Percentiles rank a stretch among this genome's conserved stretches.
Conservation (phyloP, 2,113 vertebrate genomes). For the Eidolon helvum region DNA sequence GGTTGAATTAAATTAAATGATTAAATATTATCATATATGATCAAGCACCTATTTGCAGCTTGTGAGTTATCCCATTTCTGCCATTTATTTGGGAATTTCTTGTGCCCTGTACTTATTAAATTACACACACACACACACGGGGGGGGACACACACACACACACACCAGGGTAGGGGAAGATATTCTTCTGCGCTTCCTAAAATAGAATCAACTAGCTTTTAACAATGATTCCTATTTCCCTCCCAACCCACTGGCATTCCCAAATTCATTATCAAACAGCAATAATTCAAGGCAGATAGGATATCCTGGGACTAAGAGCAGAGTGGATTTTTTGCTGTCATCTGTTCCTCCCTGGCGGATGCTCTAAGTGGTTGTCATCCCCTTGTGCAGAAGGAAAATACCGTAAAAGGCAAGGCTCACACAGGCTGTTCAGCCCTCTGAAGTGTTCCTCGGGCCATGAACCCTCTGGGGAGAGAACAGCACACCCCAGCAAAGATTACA, state of each 20-base stretch:
- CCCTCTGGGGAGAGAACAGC: slow-evolving; percentile 82
- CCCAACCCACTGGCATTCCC: slow-evolving; percentile 11
- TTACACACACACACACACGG: not conserved
- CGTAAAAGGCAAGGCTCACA: slow-evolving; percentile 89
- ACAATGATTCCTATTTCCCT: not conserved
- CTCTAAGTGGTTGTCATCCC: slow-evolving; percentile 79
- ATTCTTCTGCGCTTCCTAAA: not conserved
- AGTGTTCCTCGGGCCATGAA: slow-evolving; percentile 81
- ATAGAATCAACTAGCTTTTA: not conserved
- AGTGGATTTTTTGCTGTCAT: slow-evolving; percentile 73
- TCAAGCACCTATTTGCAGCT: not conserved
- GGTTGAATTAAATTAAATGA: slow-evolving; percentile 20
- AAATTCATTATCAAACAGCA: slow-evolving; percentile 52
- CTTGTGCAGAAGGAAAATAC: slow-evolving; percentile 83
- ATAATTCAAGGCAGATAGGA: slow-evolving; percentile 53
- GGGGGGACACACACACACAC: not conserved
- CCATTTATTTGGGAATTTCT: not conserved
- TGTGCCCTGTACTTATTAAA: not conserved
- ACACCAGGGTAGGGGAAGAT: not conserved
- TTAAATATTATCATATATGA: not conserved
- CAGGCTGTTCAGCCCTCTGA: slow-evolving; percentile 77
- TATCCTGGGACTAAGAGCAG: not conserved
- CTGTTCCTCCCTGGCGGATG: slow-evolving; percentile 78
- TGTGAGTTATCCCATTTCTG: not conserved
- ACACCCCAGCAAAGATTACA: slow-evolving; percentile 85